Percentiles rank a stretch among this genome's conserved stretches.
Conservation (phyloP, 2,113 vertebrate genomes). For the Hippopotamus amphibius region DNA sequence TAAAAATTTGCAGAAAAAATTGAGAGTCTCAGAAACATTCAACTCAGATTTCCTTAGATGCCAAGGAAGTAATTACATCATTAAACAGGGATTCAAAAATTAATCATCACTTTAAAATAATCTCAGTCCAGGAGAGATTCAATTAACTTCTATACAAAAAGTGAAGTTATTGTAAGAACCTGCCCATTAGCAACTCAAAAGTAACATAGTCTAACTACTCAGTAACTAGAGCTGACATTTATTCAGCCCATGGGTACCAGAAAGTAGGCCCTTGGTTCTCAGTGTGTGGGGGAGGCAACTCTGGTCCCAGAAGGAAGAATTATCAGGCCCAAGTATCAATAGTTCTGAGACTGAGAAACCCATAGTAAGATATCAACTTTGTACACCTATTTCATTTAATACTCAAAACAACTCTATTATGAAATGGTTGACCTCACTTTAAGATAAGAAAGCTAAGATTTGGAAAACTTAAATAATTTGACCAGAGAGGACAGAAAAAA, state of each 20-base stretch:
- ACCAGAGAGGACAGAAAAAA: not conserved
- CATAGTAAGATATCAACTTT: not conserved
- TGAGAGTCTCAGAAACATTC: not conserved
- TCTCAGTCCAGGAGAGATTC: not conserved
- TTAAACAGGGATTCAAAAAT: not conserved
- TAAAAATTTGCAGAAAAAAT: not conserved
- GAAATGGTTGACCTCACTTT: not conserved
- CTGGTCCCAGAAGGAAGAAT: not conserved
- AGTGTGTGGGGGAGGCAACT: not conserved
- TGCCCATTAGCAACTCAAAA: not conserved
- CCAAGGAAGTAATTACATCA: not conserved
- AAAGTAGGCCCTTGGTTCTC: not conserved
- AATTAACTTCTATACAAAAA: constrained; percentile 36
- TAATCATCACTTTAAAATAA: constrained; percentile 1
- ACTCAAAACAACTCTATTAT: not conserved
- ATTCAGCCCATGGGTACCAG: not conserved
- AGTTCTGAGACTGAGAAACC: not conserved
- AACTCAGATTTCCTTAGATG: not conserved
- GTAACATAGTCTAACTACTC: not conserved
- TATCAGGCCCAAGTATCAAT: not conserved
- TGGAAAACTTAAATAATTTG: not conserved
- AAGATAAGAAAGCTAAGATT: not conserved
- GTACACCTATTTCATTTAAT: not conserved
- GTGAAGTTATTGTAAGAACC: not conserved
- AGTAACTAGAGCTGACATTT: not conserved